Evolutionary conservation across 1,140 invertebrate genomes (phyloP).

Genomic region (Hetaerina americana): DNA sequence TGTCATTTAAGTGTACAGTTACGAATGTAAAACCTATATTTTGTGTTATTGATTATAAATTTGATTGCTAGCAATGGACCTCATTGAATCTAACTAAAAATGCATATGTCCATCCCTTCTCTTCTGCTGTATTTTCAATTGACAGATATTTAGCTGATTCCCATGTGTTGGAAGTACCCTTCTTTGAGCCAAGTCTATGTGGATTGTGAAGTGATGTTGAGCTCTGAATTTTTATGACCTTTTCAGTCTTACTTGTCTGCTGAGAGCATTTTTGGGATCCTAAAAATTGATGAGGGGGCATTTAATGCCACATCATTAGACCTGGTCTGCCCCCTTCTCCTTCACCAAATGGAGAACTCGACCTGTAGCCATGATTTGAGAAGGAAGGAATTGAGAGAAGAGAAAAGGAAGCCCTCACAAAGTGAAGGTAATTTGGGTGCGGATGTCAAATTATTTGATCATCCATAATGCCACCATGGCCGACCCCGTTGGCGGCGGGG

Average conservation of each 20-base stretch:
- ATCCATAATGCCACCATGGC: too few species aligned
- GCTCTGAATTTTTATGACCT: not conserved
- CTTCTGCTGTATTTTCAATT: not conserved
- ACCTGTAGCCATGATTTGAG: not conserved
- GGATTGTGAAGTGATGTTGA: not conserved
- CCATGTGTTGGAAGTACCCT: not conserved
- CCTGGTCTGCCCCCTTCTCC: conserved; percentile 7
- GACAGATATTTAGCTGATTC: not conserved
- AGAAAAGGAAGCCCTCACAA: conserved; percentile 6
- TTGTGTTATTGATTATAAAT: too few species aligned
- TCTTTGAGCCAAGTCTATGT: not conserved
- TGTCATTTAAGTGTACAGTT: too few species aligned
- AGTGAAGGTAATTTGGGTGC: conserved; percentile 2
- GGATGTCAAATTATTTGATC: too few species aligned
- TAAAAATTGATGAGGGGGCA: conserved; percentile 6
- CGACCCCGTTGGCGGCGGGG: too few species aligned
- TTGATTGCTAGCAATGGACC: too few species aligned
- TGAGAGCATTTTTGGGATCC: not conserved
- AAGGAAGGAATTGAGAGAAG: not conserved
- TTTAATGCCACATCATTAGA: conserved; percentile 4
- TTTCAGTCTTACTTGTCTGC: conserved; percentile 9
- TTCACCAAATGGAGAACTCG: conserved; percentile 5
- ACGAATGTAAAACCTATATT: too few species aligned
- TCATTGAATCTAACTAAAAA: not conserved
- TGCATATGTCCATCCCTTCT: not conserved